These are phyloP conservation scores for Arrhopalites spinosus DNA, from an alignment of 2,888 invertebrate species.

Conservation along the genomic window DNA sequence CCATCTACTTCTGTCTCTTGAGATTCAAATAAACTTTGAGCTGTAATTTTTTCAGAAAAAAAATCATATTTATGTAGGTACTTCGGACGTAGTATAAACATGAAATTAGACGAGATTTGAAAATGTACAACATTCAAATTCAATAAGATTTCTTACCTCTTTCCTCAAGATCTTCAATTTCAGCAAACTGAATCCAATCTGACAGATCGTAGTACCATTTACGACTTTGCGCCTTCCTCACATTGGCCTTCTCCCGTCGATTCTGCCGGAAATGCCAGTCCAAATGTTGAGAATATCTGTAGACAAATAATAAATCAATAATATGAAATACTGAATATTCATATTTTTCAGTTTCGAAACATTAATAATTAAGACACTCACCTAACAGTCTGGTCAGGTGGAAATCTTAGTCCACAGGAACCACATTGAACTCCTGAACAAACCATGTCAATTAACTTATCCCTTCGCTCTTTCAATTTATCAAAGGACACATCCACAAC, in stretches of 20 bases:
- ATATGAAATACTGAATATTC: not conserved
- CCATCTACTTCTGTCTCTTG: constrained; percentile 61
- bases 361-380: constrained; percentile 65
- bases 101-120: not conserved
- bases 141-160: constrained; percentile 69
- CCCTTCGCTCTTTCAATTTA: constrained; percentile 49
- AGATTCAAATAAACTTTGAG: constrained; percentile 85
- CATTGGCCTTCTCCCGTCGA: constrained; percentile 81
- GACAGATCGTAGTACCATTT: constrained; percentile 88
- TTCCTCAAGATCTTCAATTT: constrained; percentile 88
- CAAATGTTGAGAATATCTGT: constrained; percentile 86
- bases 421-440: constrained; percentile 95
- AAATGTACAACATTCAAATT: not conserved
- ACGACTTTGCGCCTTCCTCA: constrained; percentile 79
- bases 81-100: too few species aligned
- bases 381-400: constrained; percentile 82
- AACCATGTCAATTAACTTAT: constrained; percentile 60
- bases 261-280: constrained; percentile 99
- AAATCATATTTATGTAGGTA: too few species aligned
- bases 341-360: not conserved
- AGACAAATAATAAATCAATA: constrained; percentile 57
- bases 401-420: constrained; percentile 93
- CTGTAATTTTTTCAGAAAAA: constrained; percentile 65
- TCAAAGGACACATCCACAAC: constrained; percentile 51
- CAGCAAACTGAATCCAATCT: constrained; percentile 94